Base-by-base conservation (phyloP, 1,140 invertebrate species). In the Ectropis grisescens region DNA sequence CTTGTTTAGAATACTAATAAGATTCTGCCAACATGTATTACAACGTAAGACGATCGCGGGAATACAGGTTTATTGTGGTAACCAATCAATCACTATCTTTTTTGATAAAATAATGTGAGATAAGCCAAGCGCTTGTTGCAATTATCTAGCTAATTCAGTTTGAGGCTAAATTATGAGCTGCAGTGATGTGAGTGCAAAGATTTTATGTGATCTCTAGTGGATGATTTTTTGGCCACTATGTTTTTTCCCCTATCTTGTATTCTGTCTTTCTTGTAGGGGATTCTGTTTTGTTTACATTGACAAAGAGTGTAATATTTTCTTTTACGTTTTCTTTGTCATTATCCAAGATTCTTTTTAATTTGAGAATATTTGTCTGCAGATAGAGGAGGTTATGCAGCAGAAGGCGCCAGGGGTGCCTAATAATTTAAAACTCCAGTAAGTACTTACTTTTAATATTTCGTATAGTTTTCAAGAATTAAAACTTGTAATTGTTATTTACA, bases 331-430 rank as follows among this genome's bases (percentile, higher is more conserved):
- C n/a, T n/a, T n/a, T n/a, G n/a, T n/a, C n/a, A n/a, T n/a, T n/a
- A n/a, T n/a, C n/a, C n/a, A n/a, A n/a, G n/a, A n/a, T n/a, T n/a
- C n/a, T n/a, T n/a, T n/a, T n/a, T n/a, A n/a, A n/a, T n/a, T n/a
- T n/a, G n/a, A n/a, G n/a, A n/a, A n/a, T n/a, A n/a, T n/a, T n/a
- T n/a, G n/a, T n/a, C n/a, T n/a, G n/a, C 40, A 80, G 75, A 71
- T 76, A 56, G 70, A 76, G 60, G 75, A 80, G 75, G 75, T 75
- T 72, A 80, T 80, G 75, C 71, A 76, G 62, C 62, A 72, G 56
- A 75, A 60, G 70, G 75, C 58, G 70, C 71, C 69, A 48, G 37
- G 44, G 69, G 75, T 72, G 71, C 75, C 71, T 64, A 56, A 35
- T 44, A 64, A 61, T 41, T 44, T 57, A 15, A 58, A 70, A 56